Conservation (phyloP, 2,888 invertebrate species). For the Aethes cnicana region DNA sequence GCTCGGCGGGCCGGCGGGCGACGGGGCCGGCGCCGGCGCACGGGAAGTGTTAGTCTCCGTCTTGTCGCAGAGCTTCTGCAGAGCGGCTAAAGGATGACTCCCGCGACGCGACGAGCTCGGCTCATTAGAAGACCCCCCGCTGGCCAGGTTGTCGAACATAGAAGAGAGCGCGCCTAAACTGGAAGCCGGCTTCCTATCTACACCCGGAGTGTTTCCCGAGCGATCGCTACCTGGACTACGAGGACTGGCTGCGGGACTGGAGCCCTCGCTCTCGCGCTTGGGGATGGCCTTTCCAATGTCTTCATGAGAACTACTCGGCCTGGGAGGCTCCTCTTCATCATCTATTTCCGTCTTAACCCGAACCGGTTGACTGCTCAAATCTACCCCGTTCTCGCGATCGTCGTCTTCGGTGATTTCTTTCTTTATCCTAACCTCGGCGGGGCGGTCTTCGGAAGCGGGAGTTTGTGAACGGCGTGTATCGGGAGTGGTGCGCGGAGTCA, state of each 20-base stretch:
- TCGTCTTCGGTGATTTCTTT: slow-evolving; percentile 81
- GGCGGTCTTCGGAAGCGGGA: slow-evolving; percentile 83
- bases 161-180: slow-evolving; percentile 92
- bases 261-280: slow-evolving; percentile 81
- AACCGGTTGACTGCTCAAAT: slow-evolving; percentile 70
- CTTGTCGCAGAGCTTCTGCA: slow-evolving; percentile 97
- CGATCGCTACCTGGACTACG: slow-evolving; percentile 90
- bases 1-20: slow-evolving; percentile 88
- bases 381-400: slow-evolving; percentile 75
- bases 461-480: slow-evolving; percentile 85
- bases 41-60: slow-evolving; percentile 90
- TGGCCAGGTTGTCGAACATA: slow-evolving; percentile 93
- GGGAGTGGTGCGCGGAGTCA: slow-evolving; percentile 86
- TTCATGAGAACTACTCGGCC: slow-evolving; percentile 63
- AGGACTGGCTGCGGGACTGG: slow-evolving; percentile 84
- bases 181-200: slow-evolving; percentile 84
- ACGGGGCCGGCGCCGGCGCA: slow-evolving; percentile 74
- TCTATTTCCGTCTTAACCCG: slow-evolving; percentile 85
- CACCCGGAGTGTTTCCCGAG: slow-evolving; percentile 87
- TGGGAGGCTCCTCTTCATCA: slow-evolving; percentile 82
- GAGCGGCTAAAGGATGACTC: slow-evolving; percentile 95
- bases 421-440: slow-evolving; percentile 82
- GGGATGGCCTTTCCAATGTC: slow-evolving; percentile 66
- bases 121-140: slow-evolving; percentile 70
- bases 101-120: slow-evolving; percentile 85